A percentile compares a stretch with the other conserved stretches of the same genome.
phyloP scores from a whole-genome alignment of 1,140 invertebrate genomes.

The Drosophila oshimai region DNA sequence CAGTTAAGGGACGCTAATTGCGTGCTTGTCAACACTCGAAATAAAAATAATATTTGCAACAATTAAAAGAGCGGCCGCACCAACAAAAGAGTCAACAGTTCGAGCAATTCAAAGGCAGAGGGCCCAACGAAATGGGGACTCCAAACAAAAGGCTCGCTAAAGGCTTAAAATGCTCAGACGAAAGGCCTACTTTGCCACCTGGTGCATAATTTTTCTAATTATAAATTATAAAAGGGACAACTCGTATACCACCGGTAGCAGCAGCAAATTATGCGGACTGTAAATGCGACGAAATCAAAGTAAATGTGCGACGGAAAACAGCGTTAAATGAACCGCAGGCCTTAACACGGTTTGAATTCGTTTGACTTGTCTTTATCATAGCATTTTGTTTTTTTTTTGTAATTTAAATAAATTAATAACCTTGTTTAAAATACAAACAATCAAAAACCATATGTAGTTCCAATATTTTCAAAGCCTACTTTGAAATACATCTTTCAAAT shows the following conservation, averaged over 20 bases:
- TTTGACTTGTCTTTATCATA: no score
- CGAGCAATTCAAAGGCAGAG: conserved; percentile 30
- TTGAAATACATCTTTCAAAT: conserved; percentile 89
- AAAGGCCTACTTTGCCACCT: conserved; percentile 1
- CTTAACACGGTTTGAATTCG: conserved; percentile 7
- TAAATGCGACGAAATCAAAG: conserved; percentile 40
- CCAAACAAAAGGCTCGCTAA: conserved; percentile 15
- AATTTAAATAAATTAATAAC: no score
- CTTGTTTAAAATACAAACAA: no score
- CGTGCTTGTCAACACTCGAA: conserved; percentile 63
- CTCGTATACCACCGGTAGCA: conserved; percentile 11
- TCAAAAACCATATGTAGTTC: no score
- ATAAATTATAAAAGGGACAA: conserved; percentile 48
- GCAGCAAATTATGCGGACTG: conserved; percentile 51
- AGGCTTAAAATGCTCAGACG: background rate
- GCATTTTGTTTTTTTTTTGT: no score
- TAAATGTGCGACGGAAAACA: background rate
- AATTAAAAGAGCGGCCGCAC: conserved; percentile 55
- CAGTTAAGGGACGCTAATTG: conserved; percentile 45
- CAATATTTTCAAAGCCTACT: conserved; percentile 24
- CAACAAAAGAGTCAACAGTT: conserved; percentile 34
- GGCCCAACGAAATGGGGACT: conserved; percentile 6
- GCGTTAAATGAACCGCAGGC: conserved; percentile 18
- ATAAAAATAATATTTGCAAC: conserved; percentile 74
- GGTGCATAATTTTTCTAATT: conserved; percentile 44